Evolutionary conservation across 2,113 vertebrate genomes (phyloP).

Genomic region (Phalacrocorax brasilianus): DNA sequence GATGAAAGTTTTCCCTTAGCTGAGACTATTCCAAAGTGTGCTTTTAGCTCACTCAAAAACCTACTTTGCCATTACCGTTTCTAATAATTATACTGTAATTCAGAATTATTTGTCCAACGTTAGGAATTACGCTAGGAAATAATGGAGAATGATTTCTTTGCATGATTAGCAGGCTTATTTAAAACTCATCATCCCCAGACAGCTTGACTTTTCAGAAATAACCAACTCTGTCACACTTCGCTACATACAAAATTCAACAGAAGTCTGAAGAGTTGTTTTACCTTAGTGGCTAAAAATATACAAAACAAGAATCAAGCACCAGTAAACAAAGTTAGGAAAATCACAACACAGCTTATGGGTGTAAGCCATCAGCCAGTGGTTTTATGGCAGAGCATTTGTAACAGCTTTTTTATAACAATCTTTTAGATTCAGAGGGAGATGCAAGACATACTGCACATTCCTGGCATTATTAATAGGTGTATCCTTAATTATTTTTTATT

Average conservation of each 20-base stretch:
- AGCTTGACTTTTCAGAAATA: neutral
- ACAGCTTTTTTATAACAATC: neutral
- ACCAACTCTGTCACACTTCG: neutral
- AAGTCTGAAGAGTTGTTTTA: neutral
- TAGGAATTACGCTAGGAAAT: neutral
- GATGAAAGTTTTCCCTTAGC: neutral
- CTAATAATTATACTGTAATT: neutral
- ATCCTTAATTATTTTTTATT: constrained; percentile 15
- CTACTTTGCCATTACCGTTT: neutral
- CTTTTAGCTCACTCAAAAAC: neutral
- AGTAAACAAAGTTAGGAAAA: neutral
- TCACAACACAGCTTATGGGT: neutral
- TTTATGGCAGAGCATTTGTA: neutral
- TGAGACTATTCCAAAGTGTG: neutral
- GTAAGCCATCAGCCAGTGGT: neutral
- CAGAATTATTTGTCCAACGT: neutral
- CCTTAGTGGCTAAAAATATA: neutral
- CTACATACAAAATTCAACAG: neutral
- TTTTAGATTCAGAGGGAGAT: neutral
- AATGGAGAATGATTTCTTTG: neutral
- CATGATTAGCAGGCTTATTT: neutral
- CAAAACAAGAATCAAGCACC: neutral
- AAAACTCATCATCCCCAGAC: neutral
- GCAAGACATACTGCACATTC: neutral
- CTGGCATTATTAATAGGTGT: neutral